Base-by-base conservation (phyloP, 2,797 vertebrate genomes). In the Trachurus trachurus region DNA sequence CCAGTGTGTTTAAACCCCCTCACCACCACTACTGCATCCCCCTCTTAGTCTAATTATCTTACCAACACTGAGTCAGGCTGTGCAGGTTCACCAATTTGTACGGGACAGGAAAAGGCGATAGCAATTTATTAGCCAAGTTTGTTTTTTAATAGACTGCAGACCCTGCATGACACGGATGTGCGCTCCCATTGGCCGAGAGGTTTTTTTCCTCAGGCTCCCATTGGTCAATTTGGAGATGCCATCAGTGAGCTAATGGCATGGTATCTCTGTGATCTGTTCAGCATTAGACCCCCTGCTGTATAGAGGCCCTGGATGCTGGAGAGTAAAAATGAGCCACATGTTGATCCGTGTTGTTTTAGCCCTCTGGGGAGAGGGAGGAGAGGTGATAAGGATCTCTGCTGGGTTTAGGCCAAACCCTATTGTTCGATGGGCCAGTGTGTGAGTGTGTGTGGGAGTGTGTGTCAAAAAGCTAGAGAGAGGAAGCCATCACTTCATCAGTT, bases 311-410 rank as follows among this genome's bases (percentile, higher is more conserved):
- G 80, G 75, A 87, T 22, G 72, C 54, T 84, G 81, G 56, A 66
- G 79, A 90, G 74, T 77, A 26, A 62, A 90, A 93, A 88, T 71
- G 57, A 81, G 66, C 86, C 90, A 81, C 90, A 93, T 90, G 84
- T 86, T 93, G 85, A 86, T 87, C 82, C 63, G 5, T 92, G 92
- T 94, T 93, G 86, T 91, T 93, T 92, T 93, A 91, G 88, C 90
- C 93, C 90, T 91, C 89, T 71, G 89, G 91, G 91, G 89, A 91
- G 76, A 84, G 76, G 83, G 86, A 83, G 88, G 85, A 75, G 85
- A 82, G 74, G 63, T 74, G 93, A 94, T 94, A 92, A 93, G 70
- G 71, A 94, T 94, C 92, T 92, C 50, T 82, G 69, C 61, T 62
- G 82, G 87, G 66, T 81, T 92, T 68, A 85, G 83, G 76, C 80